Base-by-base conservation (phyloP, 2,113 vertebrate species). In the Rhea americana region DNA sequence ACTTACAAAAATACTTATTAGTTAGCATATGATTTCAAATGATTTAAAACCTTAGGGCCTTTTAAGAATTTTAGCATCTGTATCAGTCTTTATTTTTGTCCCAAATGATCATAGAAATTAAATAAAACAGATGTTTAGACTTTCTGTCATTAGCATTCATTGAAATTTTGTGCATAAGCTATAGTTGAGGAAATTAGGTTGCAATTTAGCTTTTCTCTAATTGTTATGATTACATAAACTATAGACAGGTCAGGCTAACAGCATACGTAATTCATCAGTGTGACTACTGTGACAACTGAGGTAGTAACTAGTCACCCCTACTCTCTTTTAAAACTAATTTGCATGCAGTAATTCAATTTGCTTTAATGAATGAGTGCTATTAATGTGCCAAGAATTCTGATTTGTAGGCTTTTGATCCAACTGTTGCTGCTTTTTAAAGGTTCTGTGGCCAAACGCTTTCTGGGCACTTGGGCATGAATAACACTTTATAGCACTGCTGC, bases 321-420 rank as follows among this genome's bases (percentile, higher is more conserved):
- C 30, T 19, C 35, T 79, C 72, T 89, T 87, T 91, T 47, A 81
- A 87, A 91, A 63, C 22, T 61, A 87, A 91, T 91, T 92, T 94
- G 18, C 45, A 87, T 82, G 41, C 62, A 85, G 47, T 55, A 92
- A 91, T 83, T 87, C 67, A 93, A 89, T 89, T 92, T 94, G 47
- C 26, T 86, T 77, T 81, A 89, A 25, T 89, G 78, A 70, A 87
- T 85, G 53, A 66, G 70, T 82, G 14, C 51, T 78, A 84, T 82
- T 93, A 92, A 86, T 91, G 66, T 84, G 77, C 62, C 77, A 91
- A 72, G 61, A 71, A 92, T 90, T 84, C 61, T 82, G 65, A 84
- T 76, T 82, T 93, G 82, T 75, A 88, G 32, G 11, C 35, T 90
- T 90, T 90, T 82, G 17, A 37, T 93, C 91, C 62, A 90, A 37